Base-by-base conservation (phyloP, 2,888 invertebrate species). In the Anodontia alba region DNA sequence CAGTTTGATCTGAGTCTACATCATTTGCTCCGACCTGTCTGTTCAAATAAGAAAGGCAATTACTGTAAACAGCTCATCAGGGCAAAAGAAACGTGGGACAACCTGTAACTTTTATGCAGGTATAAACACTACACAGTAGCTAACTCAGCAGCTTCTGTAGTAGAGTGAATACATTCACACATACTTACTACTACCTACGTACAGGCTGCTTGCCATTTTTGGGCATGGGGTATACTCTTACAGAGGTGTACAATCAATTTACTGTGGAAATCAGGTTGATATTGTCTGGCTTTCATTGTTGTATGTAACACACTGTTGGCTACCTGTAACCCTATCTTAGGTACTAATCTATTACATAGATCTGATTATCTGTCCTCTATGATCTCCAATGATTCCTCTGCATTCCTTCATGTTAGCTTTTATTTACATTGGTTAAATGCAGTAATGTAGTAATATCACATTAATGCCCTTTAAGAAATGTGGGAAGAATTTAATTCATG, bases 191-290 rank as follows among this genome's bases (percentile, higher is more conserved):
- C 62, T 72, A 66, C 70, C 73, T 73, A 77, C 77, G 75, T 69
- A 33, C 8, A 71, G 80, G 80, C 75, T 80, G 79, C 62, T 82
- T 80, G 86, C 89, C 90, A 88, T 90, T 89, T 90, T 90, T 90
- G 89, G 90, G 87, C 88, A 90, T 89, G 78, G 75, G 80, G 84
- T 87, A 83, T 87, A 73, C 83, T 76, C 82, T 84, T 87, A 87
- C 87, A 73, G 33, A 54, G 54, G 69, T 69, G 67, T 74, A 66
- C 43, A 66, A 29, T 62, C 54, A 42, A 43, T 57, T 70, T 51
- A 72, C 72, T 5, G 43, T 72, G 72, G 49, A 36, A 72, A 31
- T 49, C 54, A 36, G 72, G 51, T 17, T 38, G 43, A 51, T 49
- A 51, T 42, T 69, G 69, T 46, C 46, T 69, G 69, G 69, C 69